A percentile compares a stretch with the other conserved stretches of the same genome.
phyloP scores from a whole-genome alignment of 2,113 vertebrate genomes.

The Gymnobelideus leadbeateri region DNA sequence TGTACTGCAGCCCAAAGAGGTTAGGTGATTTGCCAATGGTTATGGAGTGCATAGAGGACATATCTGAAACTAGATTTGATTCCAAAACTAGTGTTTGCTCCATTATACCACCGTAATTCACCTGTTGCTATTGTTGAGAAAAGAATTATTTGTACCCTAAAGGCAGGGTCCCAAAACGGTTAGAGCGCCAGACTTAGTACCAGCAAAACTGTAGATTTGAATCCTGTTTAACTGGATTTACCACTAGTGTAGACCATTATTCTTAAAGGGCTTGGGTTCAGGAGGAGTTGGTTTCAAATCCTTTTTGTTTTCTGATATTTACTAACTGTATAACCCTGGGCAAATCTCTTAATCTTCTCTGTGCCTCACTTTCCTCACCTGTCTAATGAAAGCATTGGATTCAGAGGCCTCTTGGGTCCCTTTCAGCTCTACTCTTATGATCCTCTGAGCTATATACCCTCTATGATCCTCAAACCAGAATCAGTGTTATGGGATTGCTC shows the following conservation, averaged over 20 bases:
- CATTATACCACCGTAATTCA: background rate
- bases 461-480: background rate
- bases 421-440: background rate
- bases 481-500: background rate
- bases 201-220: background rate
- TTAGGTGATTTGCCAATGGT: background rate
- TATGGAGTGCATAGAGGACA: background rate
- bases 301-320: background rate
- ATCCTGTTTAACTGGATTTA: background rate
- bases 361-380: background rate
- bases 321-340: background rate
- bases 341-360: background rate
- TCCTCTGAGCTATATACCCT: background rate
- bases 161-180: background rate
- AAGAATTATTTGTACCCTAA: background rate
- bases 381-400: background rate
- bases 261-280: background rate
- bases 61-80: background rate
- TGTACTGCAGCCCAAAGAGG: background rate
- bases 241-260: background rate
- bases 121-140: background rate
- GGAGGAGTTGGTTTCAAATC: background rate
- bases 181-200: background rate
- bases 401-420: background rate
- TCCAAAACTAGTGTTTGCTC: background rate